These are phyloP conservation scores for Phylloscopus trochiloides DNA, from an alignment of 2,113 vertebrate species.

Conservation along the genomic window DNA sequence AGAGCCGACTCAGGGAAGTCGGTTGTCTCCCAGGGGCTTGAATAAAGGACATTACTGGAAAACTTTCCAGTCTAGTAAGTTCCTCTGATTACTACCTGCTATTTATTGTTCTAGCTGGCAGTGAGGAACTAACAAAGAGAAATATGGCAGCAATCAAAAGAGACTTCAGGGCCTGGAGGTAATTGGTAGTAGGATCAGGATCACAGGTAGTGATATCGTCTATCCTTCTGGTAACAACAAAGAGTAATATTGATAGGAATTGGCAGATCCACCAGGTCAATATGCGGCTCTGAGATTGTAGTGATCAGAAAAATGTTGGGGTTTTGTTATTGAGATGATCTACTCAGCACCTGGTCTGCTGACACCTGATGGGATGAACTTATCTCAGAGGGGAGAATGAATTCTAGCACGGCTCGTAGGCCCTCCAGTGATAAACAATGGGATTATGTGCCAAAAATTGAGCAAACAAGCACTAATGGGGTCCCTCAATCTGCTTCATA, in stretches of 20 bases:
- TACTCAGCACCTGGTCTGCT: background rate
- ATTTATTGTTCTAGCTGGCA: background rate
- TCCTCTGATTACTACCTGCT: accelerated
- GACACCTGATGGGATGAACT: background rate
- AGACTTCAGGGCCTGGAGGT: background rate
- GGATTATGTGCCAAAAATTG: background rate
- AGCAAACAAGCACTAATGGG: background rate
- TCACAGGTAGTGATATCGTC: background rate
- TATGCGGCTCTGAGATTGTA: background rate
- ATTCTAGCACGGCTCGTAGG: background rate
- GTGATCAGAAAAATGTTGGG: background rate
- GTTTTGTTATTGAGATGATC: background rate
- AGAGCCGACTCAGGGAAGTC: background rate
- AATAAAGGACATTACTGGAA: background rate
- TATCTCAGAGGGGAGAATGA: background rate
- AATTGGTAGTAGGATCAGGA: background rate
- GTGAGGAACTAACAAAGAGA: background rate
- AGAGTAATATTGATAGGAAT: background rate
- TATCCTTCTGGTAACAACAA: background rate
- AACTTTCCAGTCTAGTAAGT: background rate
- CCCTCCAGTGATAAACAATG: background rate
- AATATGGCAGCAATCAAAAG: background rate
- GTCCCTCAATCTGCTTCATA: background rate
- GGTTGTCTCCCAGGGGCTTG: background rate
- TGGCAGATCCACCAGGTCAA: background rate